A percentile compares a stretch with the other conserved stretches of the same genome.
phyloP scores from a whole-genome alignment of 2,113 vertebrate species.

The Myodes glareolus region DNA sequence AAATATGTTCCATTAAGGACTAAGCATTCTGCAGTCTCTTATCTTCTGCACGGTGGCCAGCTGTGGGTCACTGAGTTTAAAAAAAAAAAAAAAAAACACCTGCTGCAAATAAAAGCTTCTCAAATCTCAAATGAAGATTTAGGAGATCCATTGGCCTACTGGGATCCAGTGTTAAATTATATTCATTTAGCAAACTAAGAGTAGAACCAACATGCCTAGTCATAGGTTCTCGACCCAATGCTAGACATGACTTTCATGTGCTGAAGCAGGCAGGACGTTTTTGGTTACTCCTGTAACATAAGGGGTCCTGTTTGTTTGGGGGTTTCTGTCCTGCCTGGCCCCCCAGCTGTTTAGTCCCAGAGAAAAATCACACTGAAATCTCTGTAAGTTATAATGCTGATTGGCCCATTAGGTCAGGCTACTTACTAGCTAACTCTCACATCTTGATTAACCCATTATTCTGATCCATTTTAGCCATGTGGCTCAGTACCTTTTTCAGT shows the following conservation, averaged over 20 bases:
- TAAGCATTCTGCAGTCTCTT: neutral
- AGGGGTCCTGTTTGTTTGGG: too few species aligned
- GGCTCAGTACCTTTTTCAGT: too few species aligned
- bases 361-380: too few species aligned
- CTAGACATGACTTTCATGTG: neutral
- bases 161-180: neutral
- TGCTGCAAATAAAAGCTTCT: neutral
- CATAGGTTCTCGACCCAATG: neutral
- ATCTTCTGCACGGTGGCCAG: neutral
- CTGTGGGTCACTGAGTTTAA: neutral
- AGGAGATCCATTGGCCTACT: neutral
- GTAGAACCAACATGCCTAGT: neutral
- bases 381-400: too few species aligned
- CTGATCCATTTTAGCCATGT: too few species aligned
- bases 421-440: too few species aligned
- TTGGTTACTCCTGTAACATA: neutral
- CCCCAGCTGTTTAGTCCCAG: too few species aligned
- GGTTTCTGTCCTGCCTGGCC: too few species aligned
- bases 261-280: neutral
- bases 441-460: too few species aligned
- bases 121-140: neutral
- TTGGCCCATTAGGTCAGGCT: too few species aligned
- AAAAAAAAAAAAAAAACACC: too few species aligned
- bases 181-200: neutral
- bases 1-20: neutral